Base-by-base conservation (phyloP, 2,113 vertebrate genomes). In the Proterorhinus semilunaris region DNA sequence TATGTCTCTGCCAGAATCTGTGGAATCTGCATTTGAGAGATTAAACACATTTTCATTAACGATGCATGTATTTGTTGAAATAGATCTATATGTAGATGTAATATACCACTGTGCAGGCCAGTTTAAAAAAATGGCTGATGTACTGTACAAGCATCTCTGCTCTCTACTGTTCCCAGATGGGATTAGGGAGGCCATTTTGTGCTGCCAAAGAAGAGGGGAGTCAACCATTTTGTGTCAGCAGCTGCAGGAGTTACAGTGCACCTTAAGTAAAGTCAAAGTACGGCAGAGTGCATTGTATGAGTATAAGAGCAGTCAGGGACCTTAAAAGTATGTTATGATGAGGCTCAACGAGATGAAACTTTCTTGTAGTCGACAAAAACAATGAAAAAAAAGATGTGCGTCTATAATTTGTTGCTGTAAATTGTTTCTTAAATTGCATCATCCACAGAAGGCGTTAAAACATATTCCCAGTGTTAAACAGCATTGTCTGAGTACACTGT, bases 101-200 rank as follows among this genome's bases (percentile, higher is more conserved):
- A 64, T 55, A 16, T 59, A 45, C n/a, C 62, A 69, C 15, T 57
- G 63, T 44, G 65, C 13, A 46, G 52, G 50, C 12, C 50, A 48
- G 71, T 70, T 49, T 63, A 3, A 58, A 21, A 36, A 8, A n/a
- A 13, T 43, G 62, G 57, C 69, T 74, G 12, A 59, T 55, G 61
- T n/a, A 64, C 50, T 66, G 66, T 45, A 42, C 62, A 47, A 6
- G 58, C 52, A 53, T 71, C 67, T 58, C 66, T 71, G 58, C 67
- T 49, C 66, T 72, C 58, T 59, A 21, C 73, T 79, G 70, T 46
- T 50, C 57, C 71, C 72, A 74, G 73, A 74, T 83, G 16, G n/a
- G 53, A 61, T 68, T 43, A 44, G 45, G 92, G 92, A 88, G 79
- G 90, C 92, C 92, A 93, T 93, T 93, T 93, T 93, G 92, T 93